Base-by-base conservation (phyloP, 2,797 vertebrate species). In the Gymnothorax javanicus region DNA sequence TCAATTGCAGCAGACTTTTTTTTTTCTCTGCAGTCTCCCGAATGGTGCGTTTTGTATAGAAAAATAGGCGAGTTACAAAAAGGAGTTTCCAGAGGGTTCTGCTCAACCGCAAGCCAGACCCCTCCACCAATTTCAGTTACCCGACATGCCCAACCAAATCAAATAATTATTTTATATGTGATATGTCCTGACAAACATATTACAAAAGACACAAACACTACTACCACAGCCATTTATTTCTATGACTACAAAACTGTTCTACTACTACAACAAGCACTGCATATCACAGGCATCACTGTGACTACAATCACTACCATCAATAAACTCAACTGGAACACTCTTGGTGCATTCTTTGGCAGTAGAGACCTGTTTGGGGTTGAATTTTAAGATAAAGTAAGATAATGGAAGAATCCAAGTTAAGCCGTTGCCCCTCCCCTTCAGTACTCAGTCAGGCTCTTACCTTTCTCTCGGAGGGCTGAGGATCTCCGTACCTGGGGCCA, bases 401-500 rank as follows among this genome's bases (percentile, higher is more conserved):
- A 60, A 13, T 5, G 43, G 20, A 77, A 25, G 15, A 82, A 4
- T 57, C 75, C 85, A 73, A 33, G 27, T 11, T 77, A 54, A 27
- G 25, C 15, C 20, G 3, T 79, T 54, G 17, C 27, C 25, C 84
- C 58, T 15, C 50, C 17, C 77, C 11, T 7, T 52, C 50, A 54
- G n/a, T 56, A 1, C 7, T 52, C 43, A n/a, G 79, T 20, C 50
- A 33, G 77, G 60, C 20, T 15, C 58, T 86, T 5, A 52, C 50
- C 77, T 82, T 50, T 82, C 54, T 43, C 52, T 62, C n/a, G 59
- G 15, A 60, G 86, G 62, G 59, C 86, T 57, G 50, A 71, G 79
- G 33, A 82, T 33, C 43, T 50, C 52, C 33, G 81, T 17, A 57
- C 54, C 52, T 69, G 13, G 57, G 56, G 79, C 64, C 91, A 89